Base-by-base conservation (phyloP, 2,888 invertebrate species). In the Digitonthophagus gazella region DNA sequence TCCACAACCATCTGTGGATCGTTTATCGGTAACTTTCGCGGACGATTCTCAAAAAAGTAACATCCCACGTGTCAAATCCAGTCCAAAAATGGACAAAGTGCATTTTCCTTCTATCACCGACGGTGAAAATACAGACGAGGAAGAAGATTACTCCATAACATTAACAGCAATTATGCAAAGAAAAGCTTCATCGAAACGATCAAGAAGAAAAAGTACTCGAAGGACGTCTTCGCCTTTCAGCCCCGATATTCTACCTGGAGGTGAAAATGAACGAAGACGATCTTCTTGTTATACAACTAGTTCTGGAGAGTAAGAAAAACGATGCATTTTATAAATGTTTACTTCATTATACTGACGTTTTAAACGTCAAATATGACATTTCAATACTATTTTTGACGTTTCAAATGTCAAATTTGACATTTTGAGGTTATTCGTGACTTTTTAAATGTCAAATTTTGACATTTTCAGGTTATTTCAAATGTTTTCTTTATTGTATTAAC, bases 141-240 rank as follows among this genome's bases (percentile, higher is more conserved):
- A 93, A 72, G 93, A 93, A 76, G 95, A 95, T 80, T 95, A 95
- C 80, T 94, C 93, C 0, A 90, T 90, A 5, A 95, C 95, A 76
- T 90, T 93, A 68, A 93, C 91, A 76, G 95, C 92, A 1, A 94
- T 95, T 75, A 88, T 95, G 77, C 92, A 92, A 80, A 86, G 93
- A 67, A 86, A 92, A 67, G 92, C 92, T 65, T 93, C 93, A 72
- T 86, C 90, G 22, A 87, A 92, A 67, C 87, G 90, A 61, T 90
- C 90, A 2, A 86, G 89, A 67, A 89, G 91, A 70, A 88, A 88
- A 19, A 86, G 88, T 67, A 85, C 86, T 66, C 85, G 87, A 71
- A 83, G 89, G 61, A 85, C 91, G 72, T 88, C 89, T 74, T 88
- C 89, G 75, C 78, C 89, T 81, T 69, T 90, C 86, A 11, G 87